Conservation (phyloP, 2,888 invertebrate species). For the Cryptosula pallasiana region DNA sequence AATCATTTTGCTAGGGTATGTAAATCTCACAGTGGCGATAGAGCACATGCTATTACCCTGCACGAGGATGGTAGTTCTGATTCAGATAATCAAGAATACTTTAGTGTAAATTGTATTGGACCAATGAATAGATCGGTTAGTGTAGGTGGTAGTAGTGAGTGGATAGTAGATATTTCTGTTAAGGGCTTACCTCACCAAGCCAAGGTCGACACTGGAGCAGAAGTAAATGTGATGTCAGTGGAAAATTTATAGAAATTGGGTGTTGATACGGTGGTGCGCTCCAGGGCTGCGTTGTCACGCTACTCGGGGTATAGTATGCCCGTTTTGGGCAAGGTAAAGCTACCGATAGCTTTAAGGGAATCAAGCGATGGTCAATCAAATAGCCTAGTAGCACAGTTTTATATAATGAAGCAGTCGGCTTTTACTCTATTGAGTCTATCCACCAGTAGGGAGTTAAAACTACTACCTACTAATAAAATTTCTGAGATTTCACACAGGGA, state of each 20-base stretch:
- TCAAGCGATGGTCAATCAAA: background rate
- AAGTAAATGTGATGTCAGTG: background rate
- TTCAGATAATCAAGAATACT: background rate
- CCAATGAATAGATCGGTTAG: background rate
- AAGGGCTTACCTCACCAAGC: background rate
- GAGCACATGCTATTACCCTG: background rate
- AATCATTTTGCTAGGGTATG: constrained; percentile 27
- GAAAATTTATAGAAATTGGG: background rate
- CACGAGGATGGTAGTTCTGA: background rate
- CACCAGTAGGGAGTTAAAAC: background rate
- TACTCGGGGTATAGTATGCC: background rate
- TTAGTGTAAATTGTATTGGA: background rate
- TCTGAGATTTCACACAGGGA: background rate
- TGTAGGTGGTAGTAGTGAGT: background rate
- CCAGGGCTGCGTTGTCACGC: background rate
- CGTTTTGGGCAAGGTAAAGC: background rate
- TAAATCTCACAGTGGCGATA: background rate
- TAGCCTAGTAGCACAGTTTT: background rate
- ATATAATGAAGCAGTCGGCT: background rate
- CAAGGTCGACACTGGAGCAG: background rate
- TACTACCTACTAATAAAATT: constrained; percentile 2
- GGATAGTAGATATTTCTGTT: background rate
- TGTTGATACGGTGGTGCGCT: background rate
- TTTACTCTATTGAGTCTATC: constrained; percentile 19
- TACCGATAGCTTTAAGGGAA: background rate